Percentiles rank a stretch among this genome's conserved stretches.
phyloP scores from a whole-genome alignment of 2,797 vertebrate species.

The Momotus momota region DNA sequence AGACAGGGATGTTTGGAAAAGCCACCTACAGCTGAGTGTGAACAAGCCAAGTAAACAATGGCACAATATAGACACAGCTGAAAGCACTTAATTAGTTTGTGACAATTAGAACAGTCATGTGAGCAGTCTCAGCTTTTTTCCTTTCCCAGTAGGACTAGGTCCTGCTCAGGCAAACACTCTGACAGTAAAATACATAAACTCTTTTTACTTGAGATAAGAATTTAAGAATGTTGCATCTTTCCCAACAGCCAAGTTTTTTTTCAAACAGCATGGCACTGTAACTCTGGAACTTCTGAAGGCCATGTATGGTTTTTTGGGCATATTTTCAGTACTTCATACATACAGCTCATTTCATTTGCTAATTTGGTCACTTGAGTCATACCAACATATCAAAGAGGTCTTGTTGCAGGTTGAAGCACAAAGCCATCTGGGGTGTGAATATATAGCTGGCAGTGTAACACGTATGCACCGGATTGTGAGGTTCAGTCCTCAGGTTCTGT shows the following conservation, averaged over 20 bases:
- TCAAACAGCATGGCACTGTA: not conserved
- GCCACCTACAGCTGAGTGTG: slow-evolving; percentile 42
- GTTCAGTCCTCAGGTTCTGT: not conserved
- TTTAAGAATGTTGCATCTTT: not conserved
- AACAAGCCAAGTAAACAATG: slow-evolving; percentile 77
- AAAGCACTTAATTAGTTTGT: slow-evolving; percentile 81
- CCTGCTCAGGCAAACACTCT: slow-evolving; percentile 75
- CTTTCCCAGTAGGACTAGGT: slow-evolving; percentile 77
- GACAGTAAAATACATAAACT: slow-evolving; percentile 53
- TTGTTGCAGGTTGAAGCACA: not conserved
- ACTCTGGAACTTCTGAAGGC: not conserved
- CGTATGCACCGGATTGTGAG: not conserved
- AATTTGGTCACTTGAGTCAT: not conserved
- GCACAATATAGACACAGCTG: slow-evolving; percentile 86
- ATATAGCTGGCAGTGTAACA: not conserved
- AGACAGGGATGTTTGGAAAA: slow-evolving; percentile 54
- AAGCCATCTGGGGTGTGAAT: not conserved
- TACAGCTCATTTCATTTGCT: not conserved
- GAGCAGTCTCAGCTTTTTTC: slow-evolving; percentile 75
- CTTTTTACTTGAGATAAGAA: slow-evolving; percentile 26
- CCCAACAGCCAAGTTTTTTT: not conserved
- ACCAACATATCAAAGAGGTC: not conserved
- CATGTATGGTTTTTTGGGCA: not conserved
- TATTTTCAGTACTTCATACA: not conserved
- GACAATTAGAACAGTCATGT: slow-evolving; percentile 79